phyloP scores from a whole-genome alignment of 64 coral and sea anemone genomes.

The Pocillopora damicornis region DNA sequence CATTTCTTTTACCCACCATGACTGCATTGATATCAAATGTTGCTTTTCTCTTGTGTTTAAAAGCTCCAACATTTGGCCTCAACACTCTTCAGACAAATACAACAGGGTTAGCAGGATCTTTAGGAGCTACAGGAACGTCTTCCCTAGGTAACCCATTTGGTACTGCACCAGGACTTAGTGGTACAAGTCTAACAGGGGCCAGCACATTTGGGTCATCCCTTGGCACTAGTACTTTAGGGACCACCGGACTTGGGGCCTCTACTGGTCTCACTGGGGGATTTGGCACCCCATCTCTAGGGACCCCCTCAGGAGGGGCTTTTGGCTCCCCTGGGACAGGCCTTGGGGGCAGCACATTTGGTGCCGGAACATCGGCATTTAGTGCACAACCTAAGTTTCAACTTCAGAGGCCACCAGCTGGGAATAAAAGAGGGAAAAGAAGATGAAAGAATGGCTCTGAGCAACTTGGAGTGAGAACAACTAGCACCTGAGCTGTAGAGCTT shows the following conservation, averaged over 20 bases:
- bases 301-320: background rate
- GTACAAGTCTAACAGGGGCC: conserved; percentile 4
- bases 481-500: background rate
- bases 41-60: background rate
- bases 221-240: conserved; percentile 15
- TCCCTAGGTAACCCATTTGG: conserved; percentile 8
- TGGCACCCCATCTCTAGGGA: conserved; percentile 6
- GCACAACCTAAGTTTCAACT: conserved; percentile 50
- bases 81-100: conserved; percentile 2
- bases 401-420: conserved; percentile 60
- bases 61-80: background rate
- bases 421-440: conserved; percentile 68
- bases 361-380: conserved; percentile 27
- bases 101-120: background rate
- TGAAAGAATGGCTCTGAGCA: background rate
- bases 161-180: background rate
- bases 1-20: background rate
- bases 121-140: background rate
- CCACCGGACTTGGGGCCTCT: conserved; percentile 11
- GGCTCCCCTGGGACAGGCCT: conserved; percentile 43
- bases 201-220: conserved; percentile 8
- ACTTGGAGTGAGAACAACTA: background rate
- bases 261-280: conserved; percentile 14
- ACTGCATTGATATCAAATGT: background rate
- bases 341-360: conserved; percentile 21